Evolutionary conservation across 2,888 invertebrate genomes (phyloP), one percentile per base, ranked within the genome.

Genomic region (Clivina fossor): DNA sequence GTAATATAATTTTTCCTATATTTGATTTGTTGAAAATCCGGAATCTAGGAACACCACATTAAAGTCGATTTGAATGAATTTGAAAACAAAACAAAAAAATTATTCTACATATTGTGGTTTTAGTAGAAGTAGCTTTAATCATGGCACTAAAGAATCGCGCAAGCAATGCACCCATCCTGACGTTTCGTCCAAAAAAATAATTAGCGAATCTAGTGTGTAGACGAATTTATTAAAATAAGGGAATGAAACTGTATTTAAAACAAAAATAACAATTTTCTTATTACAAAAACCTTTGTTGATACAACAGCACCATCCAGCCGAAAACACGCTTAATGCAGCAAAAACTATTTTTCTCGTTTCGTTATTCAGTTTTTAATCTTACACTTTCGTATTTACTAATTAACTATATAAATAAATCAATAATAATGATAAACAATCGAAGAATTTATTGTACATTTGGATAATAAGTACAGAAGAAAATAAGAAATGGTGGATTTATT

Each of bases 111-210:
- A 64, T 61, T 62, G 62, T 38, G 44, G 60, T n/a, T n/a, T n/a
- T n/a, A n/a, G 63, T 69, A 68, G 65, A n/a, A 58, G 62, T 63
- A 53, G 53, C 53, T 62, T 65, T 65, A 65, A 65, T 63, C 62
- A 67, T 65, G 71, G 73, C 73, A 73, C 73, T 72, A 64, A 71
- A 71, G 64, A 68, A 68, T 65, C 61, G 71, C 70, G 72, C 72
- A n/a, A n/a, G n/a, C n/a, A 72, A 71, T 71, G 73, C 73, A 73
- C 74, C 73, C 72, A 71, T 72, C 71, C 72, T 69, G 58, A 66
- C 64, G 68, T 71, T 70, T 72, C 73, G 74, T 74, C 73, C 74
- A 73, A n/a, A n/a, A n/a, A n/a, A n/a, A 64, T 61, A 61, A 59
- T 61, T 62, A 63, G 60, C 58, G 41, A 47, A 43, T 46, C 57